Conservation (phyloP, 2,888 invertebrate species). For the Ophioninae sp. region DNA sequence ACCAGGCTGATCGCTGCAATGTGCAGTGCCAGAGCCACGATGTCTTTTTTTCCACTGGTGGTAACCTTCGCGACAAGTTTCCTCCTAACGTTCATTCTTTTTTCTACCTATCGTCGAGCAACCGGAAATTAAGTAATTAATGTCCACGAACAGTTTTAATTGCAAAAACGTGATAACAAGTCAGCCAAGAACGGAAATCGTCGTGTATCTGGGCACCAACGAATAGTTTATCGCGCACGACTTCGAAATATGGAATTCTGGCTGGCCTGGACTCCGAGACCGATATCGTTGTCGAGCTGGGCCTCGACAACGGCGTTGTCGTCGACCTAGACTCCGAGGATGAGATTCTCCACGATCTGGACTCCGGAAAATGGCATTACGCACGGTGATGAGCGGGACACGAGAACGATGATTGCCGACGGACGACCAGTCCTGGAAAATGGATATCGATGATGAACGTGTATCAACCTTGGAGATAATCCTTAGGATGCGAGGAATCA, state of each 20-base stretch:
- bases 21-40: neutral
- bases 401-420: neutral
- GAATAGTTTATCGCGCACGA: neutral
- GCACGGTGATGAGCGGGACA: neutral
- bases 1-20: neutral
- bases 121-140: neutral
- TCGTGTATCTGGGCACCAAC: constrained; percentile 5
- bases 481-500: constrained; percentile 8
- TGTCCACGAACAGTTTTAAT: neutral
- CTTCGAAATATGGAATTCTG: neutral
- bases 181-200: neutral
- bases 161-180: neutral
- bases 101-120: neutral
- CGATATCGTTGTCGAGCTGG: neutral
- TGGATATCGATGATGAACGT: neutral
- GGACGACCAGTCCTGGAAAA: neutral
- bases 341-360: neutral
- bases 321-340: constrained; percentile 8
- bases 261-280: constrained; percentile 2
- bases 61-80: neutral
- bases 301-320: neutral
- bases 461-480: neutral
- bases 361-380: neutral
- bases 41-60: neutral
- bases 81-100: neutral